Conservation (phyloP, 2,113 vertebrate genomes). For the Abramis brama region DNA sequence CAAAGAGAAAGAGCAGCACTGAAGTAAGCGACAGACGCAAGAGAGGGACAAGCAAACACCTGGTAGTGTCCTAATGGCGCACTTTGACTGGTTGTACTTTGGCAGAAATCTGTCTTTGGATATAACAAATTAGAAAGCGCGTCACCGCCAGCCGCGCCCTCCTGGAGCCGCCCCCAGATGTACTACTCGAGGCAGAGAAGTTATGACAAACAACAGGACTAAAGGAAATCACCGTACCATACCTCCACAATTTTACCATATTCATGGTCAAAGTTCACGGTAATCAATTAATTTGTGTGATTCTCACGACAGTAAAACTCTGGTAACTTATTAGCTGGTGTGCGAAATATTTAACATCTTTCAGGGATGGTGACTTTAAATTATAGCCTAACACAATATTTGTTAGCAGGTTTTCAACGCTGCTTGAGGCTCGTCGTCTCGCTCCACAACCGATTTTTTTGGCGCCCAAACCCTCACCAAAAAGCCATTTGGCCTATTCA, state of each 20-base stretch:
- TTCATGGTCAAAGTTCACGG: not conserved
- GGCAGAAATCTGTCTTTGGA: not conserved
- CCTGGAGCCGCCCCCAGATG: conserved; percentile 11
- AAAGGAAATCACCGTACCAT: not conserved
- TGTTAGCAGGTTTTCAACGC: too few species aligned
- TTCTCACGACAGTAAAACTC: not conserved
- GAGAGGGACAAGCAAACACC: not conserved
- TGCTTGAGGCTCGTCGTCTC: too few species aligned
- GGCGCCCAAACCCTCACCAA: too few species aligned
- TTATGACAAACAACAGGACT: not conserved
- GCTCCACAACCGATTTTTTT: too few species aligned
- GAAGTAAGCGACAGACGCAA: not conserved
- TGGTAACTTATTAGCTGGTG: not conserved
- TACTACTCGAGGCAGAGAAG: not conserved
- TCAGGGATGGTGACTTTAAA: too few species aligned
- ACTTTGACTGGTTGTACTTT: conserved; percentile 36
- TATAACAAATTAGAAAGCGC: conserved; percentile 4
- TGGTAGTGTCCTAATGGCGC: conserved; percentile 24
- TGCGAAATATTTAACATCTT: too few species aligned
- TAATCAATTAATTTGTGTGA: not conserved
- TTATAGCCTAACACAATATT: too few species aligned
- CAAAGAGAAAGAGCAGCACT: not conserved
- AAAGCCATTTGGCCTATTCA: too few species aligned
- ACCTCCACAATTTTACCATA: not conserved
- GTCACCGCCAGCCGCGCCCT: conserved; percentile 28